Base-by-base conservation (phyloP, 2,797 vertebrate species). In the Rousettus madagascariensis region DNA sequence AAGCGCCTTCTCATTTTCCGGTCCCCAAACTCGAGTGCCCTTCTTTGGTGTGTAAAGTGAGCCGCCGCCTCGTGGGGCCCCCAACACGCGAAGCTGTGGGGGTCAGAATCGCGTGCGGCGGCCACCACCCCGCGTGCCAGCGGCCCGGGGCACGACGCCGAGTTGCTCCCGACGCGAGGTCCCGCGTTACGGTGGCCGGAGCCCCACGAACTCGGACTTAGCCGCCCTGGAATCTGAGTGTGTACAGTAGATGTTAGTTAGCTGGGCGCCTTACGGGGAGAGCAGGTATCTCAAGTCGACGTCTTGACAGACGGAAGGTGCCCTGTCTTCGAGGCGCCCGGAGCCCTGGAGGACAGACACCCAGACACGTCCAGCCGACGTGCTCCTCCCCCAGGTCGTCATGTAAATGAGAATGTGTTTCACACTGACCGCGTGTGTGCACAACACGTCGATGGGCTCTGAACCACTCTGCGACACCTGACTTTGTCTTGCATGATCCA, bases 21-120 rank as follows among this genome's bases (percentile, higher is more conserved):
- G 43, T 90, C 41, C 61, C 26, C 33, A n/a, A 63, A 59, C 68
- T 49, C 33, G 33, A 33, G 33, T 33, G 33, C 33, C 33, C 33
- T 33, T 33, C 33, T 33, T 33, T 33, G 33, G 33, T 33, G 33
- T 33, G 33, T 51, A 57, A 71, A 85, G 61, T 17, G 19, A 26
- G 4, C 69, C 53, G 33, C 22, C 20, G 17, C 68, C 61, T 91
- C 82, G 41, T 9, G n/a, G 71, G 30, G 55, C 83, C 41, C 77
- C 41, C 6, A 11, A 7, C 13, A 38, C 55, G 43, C 71, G 78
- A 86, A 41, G 41, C 65, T 84, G 75, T 72, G n/a, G 17, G 79
- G 41, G 68, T 91, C 90, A 84, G 68, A 93, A 61, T 51, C 63
- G 43, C 90, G 57, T 75, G 28, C 33, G 38, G 78, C 93, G 16